phyloP scores from a whole-genome alignment of 2,888 invertebrate species.

The Ischnura elegans region DNA sequence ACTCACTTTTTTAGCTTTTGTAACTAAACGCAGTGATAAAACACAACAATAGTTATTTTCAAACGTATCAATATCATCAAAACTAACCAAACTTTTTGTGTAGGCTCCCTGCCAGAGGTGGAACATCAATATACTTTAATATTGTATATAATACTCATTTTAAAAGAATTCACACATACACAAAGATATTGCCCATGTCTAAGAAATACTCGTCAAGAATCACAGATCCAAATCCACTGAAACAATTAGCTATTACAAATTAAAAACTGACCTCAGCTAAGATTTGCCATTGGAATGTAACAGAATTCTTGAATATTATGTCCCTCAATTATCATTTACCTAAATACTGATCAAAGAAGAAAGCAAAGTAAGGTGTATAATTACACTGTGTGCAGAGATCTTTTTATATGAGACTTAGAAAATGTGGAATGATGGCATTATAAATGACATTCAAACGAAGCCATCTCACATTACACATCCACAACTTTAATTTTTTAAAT shows the following conservation, averaged over 20 bases:
- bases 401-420: slow-evolving; percentile 48
- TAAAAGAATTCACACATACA: slow-evolving; percentile 32
- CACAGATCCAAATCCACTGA: slow-evolving; percentile 52
- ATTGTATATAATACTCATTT: background rate
- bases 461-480: slow-evolving; percentile 54
- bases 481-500: slow-evolving; percentile 50
- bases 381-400: slow-evolving; percentile 58
- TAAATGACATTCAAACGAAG: slow-evolving; percentile 48
- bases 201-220: slow-evolving; percentile 38
- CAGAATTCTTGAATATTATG: background rate
- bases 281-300: slow-evolving; percentile 45
- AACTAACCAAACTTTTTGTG: slow-evolving; percentile 42
- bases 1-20: background rate
- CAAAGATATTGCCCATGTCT: slow-evolving; percentile 52
- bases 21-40: slow-evolving; percentile 22
- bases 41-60: slow-evolving; percentile 49
- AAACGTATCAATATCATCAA: slow-evolving; percentile 63
- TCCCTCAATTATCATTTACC: slow-evolving; percentile 3
- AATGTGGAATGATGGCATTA: slow-evolving; percentile 58
- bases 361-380: slow-evolving; percentile 43
- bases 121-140: background rate
- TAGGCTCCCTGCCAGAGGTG: slow-evolving; percentile 23
- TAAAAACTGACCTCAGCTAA: slow-evolving; percentile 54
- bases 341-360: slow-evolving; percentile 56
- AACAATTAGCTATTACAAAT: slow-evolving; percentile 25